Conservation (phyloP, 2,888 invertebrate species). For the Drosophila greeni region DNA sequence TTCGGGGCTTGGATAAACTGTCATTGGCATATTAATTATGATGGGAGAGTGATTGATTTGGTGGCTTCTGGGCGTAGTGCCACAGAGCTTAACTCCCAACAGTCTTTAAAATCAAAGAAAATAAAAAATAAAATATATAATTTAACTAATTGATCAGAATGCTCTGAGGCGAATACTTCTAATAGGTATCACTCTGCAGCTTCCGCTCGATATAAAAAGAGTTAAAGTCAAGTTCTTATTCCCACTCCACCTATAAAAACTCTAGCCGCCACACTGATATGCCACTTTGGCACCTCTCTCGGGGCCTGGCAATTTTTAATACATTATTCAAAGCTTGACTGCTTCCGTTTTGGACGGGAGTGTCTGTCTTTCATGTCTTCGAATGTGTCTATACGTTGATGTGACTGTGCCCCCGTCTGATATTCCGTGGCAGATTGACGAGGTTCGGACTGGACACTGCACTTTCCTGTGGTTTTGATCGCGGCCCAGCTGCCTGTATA, state of each 20-base stretch:
- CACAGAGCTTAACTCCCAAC: neutral
- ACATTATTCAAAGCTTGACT: slow-evolving; percentile 71
- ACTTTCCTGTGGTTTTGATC: slow-evolving; percentile 58
- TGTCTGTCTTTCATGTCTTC: slow-evolving; percentile 9
- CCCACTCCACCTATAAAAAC: neutral
- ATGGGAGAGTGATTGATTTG: slow-evolving; percentile 24
- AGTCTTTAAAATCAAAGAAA: neutral
- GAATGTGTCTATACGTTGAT: slow-evolving; percentile 7
- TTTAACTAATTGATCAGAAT: neutral
- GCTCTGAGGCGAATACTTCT: neutral
- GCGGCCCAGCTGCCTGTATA: slow-evolving; percentile 65
- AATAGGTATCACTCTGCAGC: neutral
- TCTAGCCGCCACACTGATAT: slow-evolving; percentile 53
- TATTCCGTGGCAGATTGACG: slow-evolving; percentile 51
- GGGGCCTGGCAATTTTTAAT: slow-evolving; percentile 52
- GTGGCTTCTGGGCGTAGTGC: neutral
- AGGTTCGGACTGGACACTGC: slow-evolving; percentile 48
- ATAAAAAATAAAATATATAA: neutral
- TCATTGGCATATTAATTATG: slow-evolving; percentile 65
- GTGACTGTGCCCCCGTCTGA: neutral
- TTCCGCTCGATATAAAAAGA: slow-evolving; percentile 27
- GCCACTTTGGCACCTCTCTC: slow-evolving; percentile 56
- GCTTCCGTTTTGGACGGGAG: slow-evolving; percentile 63
- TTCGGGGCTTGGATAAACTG: slow-evolving; percentile 46
- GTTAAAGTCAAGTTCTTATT: slow-evolving; percentile 43